A percentile compares a stretch with the other conserved stretches of the same genome.
phyloP scores from a whole-genome alignment of 2,888 invertebrate genomes.

The Erebia epiphron region DNA sequence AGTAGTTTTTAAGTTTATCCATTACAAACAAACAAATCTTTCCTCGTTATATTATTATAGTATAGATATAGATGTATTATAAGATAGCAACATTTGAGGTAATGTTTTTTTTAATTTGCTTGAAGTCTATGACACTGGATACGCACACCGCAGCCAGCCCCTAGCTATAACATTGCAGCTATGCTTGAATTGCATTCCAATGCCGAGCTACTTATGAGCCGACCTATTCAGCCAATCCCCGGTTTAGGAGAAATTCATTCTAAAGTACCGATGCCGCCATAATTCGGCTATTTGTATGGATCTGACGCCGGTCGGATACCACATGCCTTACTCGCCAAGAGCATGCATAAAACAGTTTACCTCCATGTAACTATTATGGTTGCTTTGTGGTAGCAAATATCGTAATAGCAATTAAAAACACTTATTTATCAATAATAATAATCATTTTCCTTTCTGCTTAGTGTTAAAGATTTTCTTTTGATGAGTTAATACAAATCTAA shows the following conservation, averaged over 20 bases:
- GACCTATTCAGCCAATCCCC: constrained; percentile 43
- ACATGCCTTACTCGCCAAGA: constrained; percentile 37
- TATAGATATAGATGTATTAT: too few species aligned
- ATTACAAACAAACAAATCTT: too few species aligned
- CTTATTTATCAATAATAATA: background rate
- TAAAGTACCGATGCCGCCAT: constrained; percentile 34
- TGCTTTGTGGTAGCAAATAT: constrained; percentile 27
- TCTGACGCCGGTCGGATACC: constrained; percentile 30
- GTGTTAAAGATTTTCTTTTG: background rate
- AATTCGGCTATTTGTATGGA: constrained; percentile 41
- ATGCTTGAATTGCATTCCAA: constrained; percentile 74
- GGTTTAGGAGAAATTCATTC: constrained; percentile 37
- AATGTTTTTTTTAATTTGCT: background rate
- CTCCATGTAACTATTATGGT: constrained; percentile 28
- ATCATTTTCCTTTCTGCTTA: too few species aligned
- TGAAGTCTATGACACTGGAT: background rate
- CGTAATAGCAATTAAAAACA: background rate
- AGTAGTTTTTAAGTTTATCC: too few species aligned
- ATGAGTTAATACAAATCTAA: background rate
- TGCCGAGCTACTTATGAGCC: constrained; percentile 61
- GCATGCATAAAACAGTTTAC: constrained; percentile 38
- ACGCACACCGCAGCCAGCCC: too few species aligned
- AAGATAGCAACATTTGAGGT: background rate
- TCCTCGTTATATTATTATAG: too few species aligned
- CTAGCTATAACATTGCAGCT: constrained; percentile 50